Conservation (phyloP, 2,888 invertebrate species). For the Adelphocoris suturalis region DNA sequence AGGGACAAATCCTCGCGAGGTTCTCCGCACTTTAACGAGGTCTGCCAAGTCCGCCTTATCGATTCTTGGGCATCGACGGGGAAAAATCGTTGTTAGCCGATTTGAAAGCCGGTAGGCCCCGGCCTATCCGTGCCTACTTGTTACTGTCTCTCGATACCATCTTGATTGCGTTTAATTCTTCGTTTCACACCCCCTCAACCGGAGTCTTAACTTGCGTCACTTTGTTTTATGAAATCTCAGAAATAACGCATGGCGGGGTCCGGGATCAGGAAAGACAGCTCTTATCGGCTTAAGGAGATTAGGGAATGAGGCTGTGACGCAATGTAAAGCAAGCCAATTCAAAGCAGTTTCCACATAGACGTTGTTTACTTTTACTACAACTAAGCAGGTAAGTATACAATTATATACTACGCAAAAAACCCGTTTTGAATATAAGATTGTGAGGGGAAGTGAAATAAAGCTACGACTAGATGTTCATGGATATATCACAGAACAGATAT, state of each 20-base stretch:
- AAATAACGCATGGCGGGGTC: conserved; percentile 2
- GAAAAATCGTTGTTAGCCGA: conserved; percentile 50
- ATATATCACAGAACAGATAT: no score
- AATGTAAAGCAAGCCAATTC: background rate
- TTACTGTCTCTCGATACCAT: conserved; percentile 48
- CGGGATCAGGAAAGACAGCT: conserved; percentile 11
- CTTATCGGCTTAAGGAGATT: background rate
- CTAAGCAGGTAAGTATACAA: no score
- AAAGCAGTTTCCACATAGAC: background rate
- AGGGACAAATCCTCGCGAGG: conserved; percentile 51
- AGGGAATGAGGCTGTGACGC: conserved; percentile 23
- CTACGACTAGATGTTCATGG: no score
- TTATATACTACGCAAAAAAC: no score
- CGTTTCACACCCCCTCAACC: conserved; percentile 49
- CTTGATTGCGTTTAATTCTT: conserved; percentile 58
- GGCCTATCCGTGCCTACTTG: conserved; percentile 44
- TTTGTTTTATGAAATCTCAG: conserved; percentile 43
- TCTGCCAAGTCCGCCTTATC: conserved; percentile 33
- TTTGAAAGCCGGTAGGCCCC: conserved; percentile 54
- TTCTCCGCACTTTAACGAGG: conserved; percentile 49
- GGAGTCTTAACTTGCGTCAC: conserved; percentile 34
- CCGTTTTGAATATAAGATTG: no score
- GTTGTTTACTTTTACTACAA: no score
- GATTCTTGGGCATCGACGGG: conserved; percentile 41
- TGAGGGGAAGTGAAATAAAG: no score